Evolutionary conservation across 2,797 vertebrate genomes (phyloP), one percentile per base, ranked within the genome.

Genomic region (Takifugu ocellatus): DNA sequence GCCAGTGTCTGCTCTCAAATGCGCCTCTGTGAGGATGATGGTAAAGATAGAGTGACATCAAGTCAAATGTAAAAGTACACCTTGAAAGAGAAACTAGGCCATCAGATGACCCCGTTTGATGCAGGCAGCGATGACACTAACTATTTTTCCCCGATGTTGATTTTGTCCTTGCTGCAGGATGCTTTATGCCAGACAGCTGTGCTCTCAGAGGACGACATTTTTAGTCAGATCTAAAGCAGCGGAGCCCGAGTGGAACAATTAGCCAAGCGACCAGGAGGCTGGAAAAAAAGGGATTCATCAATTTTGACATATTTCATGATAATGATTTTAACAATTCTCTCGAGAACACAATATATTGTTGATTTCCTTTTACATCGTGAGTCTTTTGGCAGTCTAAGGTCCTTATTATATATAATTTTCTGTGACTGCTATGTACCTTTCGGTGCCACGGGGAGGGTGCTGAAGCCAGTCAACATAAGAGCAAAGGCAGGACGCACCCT

Each of bases 111-210:
- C 85, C 79, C 78, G 69, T 86, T 84, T 70, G 72, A 83, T 77
- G 66, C 49, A 70, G 59, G 70, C 54, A 45, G 56, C 16, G 58
- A 71, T 61, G 62, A 72, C 77, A 79, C 63, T 45, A 67, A 78
- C 61, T 75, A 63, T 77, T 62, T 77, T 66, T 61, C 56, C 69
- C 60, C n/a, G 59, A 9, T 82, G 83, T 87, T 87, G 87, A 85
- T 83, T 85, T 79, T 87, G 85, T 81, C 85, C 83, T 87, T 88
- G 88, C 86, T 88, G 85, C 70, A 87, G 85, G 79, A 87, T 78
- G 83, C 82, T 63, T 83, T 46, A 59, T 65, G 75, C 69, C 69
- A 63, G 59, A 82, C 70, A 25, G 56, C 2, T 39, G 57, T 82
- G 79, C 75, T 82, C 83, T 86, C 83, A 51, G 59, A 83, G 84